phyloP scores from a whole-genome alignment of 2,113 vertebrate genomes.

The Gallinago paraguaiae region DNA sequence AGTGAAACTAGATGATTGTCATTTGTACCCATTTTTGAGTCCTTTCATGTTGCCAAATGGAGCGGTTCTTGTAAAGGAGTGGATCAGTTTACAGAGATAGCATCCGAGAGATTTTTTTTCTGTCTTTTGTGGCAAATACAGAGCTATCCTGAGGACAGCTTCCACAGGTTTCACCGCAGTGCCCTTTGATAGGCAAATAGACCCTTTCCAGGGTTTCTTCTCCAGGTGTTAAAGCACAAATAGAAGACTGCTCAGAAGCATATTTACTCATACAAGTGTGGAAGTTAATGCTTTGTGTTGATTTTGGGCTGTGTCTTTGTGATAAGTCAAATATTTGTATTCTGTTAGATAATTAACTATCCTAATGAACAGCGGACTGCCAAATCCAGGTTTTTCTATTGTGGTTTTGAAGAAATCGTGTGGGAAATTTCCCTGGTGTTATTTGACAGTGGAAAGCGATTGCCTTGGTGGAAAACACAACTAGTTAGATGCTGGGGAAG shows the following conservation, averaged over 20 bases:
- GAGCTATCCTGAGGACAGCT: background rate
- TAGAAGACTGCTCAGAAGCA: background rate
- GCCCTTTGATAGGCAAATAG: background rate
- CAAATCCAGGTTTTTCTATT: background rate
- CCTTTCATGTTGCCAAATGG: background rate
- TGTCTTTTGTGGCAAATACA: background rate
- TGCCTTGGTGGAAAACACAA: background rate
- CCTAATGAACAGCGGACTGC: background rate
- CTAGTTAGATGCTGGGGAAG: background rate
- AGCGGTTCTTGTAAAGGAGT: background rate
- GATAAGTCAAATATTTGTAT: background rate
- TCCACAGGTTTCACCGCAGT: background rate
- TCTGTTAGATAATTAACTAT: background rate
- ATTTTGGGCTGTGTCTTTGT: background rate
- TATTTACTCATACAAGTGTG: background rate
- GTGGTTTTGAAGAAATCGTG: background rate
- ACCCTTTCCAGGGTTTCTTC: background rate
- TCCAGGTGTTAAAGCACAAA: background rate
- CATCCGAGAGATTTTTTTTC: background rate
- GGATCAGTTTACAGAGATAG: background rate
- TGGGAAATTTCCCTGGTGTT: background rate
- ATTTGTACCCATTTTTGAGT: background rate
- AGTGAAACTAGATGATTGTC: background rate
- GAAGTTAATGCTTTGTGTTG: background rate
- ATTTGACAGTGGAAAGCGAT: background rate